phyloP scores from a whole-genome alignment of 2,113 vertebrate genomes.

The Zosterops pallidus region DNA sequence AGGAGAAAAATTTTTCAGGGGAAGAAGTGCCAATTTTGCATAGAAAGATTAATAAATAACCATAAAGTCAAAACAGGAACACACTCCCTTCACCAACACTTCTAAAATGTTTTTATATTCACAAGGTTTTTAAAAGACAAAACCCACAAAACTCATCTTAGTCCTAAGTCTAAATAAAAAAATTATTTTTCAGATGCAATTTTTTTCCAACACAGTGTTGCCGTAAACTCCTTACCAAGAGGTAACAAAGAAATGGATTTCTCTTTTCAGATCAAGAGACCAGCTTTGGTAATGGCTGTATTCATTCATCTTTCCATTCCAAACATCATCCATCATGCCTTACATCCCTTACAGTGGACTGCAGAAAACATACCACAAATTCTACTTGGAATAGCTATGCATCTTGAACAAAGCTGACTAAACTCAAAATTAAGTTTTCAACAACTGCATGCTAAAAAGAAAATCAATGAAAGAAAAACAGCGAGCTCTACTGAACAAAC shows the following conservation, averaged over 20 bases:
- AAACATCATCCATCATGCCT: slow-evolving; percentile 61
- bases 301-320: slow-evolving; percentile 41
- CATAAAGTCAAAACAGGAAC: not conserved
- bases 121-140: not conserved
- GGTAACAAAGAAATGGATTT: slow-evolving; percentile 17
- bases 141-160: not conserved
- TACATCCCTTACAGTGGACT: not conserved
- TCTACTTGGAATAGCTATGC: slow-evolving; percentile 31
- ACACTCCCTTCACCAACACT: accelerated
- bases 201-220: not conserved
- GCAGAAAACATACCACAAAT: slow-evolving; percentile 45
- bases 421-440: slow-evolving; percentile 64
- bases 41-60: not conserved
- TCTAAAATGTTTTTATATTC: not conserved
- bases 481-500: slow-evolving; percentile 28
- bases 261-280: not conserved
- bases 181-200: not conserved
- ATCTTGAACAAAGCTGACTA: slow-evolving; percentile 56
- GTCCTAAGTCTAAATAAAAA: not conserved
- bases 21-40: not conserved
- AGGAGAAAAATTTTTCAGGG: not conserved
- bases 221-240: not conserved
- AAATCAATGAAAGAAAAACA: slow-evolving; percentile 67
- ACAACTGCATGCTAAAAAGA: slow-evolving; percentile 22
- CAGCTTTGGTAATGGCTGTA: not conserved